These are phyloP conservation scores for Siderastrea radians DNA, from an alignment of 92 coral and sea anemone species.

Conservation along the genomic window DNA sequence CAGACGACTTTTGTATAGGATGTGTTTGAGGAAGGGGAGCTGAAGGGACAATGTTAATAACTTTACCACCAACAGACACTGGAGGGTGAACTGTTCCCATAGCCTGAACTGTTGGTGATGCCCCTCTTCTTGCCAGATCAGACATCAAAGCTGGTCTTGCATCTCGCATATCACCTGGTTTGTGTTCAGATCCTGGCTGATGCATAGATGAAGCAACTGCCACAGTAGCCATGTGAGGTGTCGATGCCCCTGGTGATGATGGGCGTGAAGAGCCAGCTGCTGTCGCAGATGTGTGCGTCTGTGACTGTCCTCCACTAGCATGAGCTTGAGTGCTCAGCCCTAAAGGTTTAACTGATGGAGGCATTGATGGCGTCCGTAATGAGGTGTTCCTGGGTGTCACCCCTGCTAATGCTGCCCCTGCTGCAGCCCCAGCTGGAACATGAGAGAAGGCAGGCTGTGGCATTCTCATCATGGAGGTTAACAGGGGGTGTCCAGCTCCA, in stretches of 20 bases:
- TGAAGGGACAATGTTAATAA: slow-evolving; percentile 59
- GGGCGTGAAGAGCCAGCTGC: slow-evolving; percentile 62
- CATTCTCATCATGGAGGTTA: slow-evolving; percentile 74
- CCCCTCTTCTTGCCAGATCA: slow-evolving; percentile 62
- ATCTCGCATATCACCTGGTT: slow-evolving; percentile 64
- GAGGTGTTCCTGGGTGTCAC: slow-evolving; percentile 80
- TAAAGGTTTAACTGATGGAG: slow-evolving; percentile 58
- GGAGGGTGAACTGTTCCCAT: slow-evolving; percentile 45
- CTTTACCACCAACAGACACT: slow-evolving; percentile 59
- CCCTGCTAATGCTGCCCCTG: slow-evolving; percentile 91
- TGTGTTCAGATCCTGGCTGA: slow-evolving; percentile 66
- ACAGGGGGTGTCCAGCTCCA: slow-evolving; percentile 41
- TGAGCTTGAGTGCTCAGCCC: slow-evolving; percentile 64
- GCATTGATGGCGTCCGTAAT: slow-evolving; percentile 61
- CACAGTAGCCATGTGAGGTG: slow-evolving; percentile 37
- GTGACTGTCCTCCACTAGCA: slow-evolving; percentile 44
- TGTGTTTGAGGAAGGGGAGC: slow-evolving; percentile 56
- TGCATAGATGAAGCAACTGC: slow-evolving; percentile 60
- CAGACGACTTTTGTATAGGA: slow-evolving; percentile 55
- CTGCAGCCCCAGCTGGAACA: slow-evolving; percentile 89
- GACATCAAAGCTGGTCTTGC: slow-evolving; percentile 64
- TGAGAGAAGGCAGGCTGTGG: slow-evolving; percentile 82
- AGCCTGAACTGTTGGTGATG: slow-evolving; percentile 60
- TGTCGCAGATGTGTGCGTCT: slow-evolving; percentile 42
- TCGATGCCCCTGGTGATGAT: slow-evolving; percentile 49